phyloP scores from a whole-genome alignment of 2,888 invertebrate genomes.

The Drosophila leonis region DNA sequence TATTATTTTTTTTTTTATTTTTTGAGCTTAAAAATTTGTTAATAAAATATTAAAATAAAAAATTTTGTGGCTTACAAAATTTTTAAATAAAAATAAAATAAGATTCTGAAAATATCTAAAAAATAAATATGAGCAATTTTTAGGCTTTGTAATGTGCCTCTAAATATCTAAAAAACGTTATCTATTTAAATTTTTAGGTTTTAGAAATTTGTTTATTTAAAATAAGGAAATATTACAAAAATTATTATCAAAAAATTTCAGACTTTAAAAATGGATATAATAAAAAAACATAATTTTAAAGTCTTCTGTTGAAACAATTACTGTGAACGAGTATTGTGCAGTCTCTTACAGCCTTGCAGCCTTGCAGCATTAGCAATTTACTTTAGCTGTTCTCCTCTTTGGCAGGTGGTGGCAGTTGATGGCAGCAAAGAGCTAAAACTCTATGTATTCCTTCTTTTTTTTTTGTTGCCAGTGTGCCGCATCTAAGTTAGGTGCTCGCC shows the following conservation, averaged over 20 bases:
- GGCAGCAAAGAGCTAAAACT: constrained; percentile 6
- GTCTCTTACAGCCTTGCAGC: background rate
- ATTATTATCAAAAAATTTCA: background rate
- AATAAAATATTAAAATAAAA: too few species aligned
- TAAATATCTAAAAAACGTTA: too few species aligned
- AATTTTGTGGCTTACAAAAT: too few species aligned
- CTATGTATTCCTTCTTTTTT: constrained; percentile 3
- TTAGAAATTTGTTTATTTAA: too few species aligned
- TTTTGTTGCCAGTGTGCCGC: background rate
- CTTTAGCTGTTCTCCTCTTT: background rate
- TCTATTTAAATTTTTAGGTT: too few species aligned
- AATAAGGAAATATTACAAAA: too few species aligned
- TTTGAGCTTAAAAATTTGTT: too few species aligned
- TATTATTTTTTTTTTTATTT: too few species aligned
- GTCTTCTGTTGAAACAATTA: background rate
- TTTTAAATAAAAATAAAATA: too few species aligned
- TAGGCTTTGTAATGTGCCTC: too few species aligned
- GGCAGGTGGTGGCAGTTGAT: constrained; percentile 29
- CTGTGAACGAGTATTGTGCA: background rate
- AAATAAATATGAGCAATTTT: too few species aligned
- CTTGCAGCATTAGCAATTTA: background rate
- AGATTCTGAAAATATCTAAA: too few species aligned
- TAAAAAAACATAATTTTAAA: background rate
- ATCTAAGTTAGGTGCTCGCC: constrained; percentile 30
- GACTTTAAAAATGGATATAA: background rate